These are phyloP conservation scores for Aphodius sticticus DNA, from an alignment of 2,888 invertebrate species.

Conservation along the genomic window DNA sequence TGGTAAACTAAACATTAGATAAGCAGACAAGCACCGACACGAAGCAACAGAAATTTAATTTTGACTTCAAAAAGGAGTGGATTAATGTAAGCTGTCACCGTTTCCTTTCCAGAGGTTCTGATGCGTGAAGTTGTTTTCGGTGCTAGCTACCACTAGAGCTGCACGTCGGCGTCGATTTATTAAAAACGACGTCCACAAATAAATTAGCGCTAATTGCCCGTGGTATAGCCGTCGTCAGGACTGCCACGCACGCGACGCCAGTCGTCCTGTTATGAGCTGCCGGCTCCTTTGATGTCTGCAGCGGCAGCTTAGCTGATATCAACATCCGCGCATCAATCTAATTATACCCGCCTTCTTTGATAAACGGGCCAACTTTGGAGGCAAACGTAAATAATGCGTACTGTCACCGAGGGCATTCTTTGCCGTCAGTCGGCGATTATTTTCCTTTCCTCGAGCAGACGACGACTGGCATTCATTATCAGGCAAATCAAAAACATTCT, in stretches of 20 bases:
- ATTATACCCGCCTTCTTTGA: constrained; percentile 53
- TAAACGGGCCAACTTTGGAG: constrained; percentile 50
- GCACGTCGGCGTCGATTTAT: not conserved
- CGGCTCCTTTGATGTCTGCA: constrained; percentile 51
- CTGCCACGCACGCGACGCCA: constrained; percentile 41
- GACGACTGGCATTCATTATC: constrained; percentile 20
- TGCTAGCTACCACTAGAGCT: not conserved
- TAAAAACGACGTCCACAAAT: constrained; percentile 4
- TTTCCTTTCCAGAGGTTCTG: not conserved
- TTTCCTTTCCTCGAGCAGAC: constrained; percentile 28
- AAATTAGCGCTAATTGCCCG: constrained; percentile 4
- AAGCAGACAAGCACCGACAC: not conserved
- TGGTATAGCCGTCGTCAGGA: constrained; percentile 9
- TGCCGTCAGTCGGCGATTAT: constrained; percentile 34
- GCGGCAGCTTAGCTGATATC: constrained; percentile 54
- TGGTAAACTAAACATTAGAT: too few species aligned
- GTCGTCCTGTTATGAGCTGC: constrained; percentile 33
- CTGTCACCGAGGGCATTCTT: constrained; percentile 44
- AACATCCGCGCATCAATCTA: constrained; percentile 59
- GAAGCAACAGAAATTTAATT: not conserved
- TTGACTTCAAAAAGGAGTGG: not conserved
- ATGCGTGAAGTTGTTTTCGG: not conserved
- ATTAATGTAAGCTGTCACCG: not conserved
- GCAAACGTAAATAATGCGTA: constrained; percentile 47
- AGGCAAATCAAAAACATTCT: constrained; percentile 25